Evolutionary conservation across 2,113 vertebrate genomes (phyloP).

Genomic region (Otus sunia): DNA sequence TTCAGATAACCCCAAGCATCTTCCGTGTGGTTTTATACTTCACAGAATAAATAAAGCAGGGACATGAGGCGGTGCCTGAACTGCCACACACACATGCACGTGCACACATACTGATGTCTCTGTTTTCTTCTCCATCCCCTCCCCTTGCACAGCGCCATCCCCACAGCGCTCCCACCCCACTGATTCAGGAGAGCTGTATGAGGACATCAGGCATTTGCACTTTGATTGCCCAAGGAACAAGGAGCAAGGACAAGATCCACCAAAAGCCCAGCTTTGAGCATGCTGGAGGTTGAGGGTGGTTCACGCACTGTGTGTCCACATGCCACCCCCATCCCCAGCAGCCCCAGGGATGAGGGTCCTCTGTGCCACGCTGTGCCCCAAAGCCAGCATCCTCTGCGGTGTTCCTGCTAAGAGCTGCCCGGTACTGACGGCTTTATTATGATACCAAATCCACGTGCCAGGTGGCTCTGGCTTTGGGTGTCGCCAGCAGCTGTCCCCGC

Average conservation of each 20-base stretch:
- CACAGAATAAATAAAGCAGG: background rate
- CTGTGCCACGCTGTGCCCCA: background rate
- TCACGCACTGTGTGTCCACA: fast-evolving
- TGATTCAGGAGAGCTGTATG: background rate
- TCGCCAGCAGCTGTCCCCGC: background rate
- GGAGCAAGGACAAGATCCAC: background rate
- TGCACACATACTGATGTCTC: background rate
- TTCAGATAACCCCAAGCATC: constrained; percentile 7
- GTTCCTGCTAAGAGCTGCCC: background rate
- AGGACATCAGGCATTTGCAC: background rate
- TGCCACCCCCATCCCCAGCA: no score
- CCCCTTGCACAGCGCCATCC: background rate
- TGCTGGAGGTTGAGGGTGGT: background rate
- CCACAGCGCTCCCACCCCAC: background rate
- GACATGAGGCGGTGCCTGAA: background rate
- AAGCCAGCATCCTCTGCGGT: fast-evolving
- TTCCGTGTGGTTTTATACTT: background rate
- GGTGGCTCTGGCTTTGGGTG: fast-evolving
- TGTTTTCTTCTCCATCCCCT: background rate
- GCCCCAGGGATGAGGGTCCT: background rate
- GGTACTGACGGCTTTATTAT: background rate
- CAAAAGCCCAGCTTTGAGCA: background rate
- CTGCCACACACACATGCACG: fast-evolving
- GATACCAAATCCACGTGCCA: background rate
- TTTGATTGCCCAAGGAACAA: background rate